Base-by-base conservation (phyloP, 1,140 invertebrate species). In the Pectinophora gossypiella region DNA sequence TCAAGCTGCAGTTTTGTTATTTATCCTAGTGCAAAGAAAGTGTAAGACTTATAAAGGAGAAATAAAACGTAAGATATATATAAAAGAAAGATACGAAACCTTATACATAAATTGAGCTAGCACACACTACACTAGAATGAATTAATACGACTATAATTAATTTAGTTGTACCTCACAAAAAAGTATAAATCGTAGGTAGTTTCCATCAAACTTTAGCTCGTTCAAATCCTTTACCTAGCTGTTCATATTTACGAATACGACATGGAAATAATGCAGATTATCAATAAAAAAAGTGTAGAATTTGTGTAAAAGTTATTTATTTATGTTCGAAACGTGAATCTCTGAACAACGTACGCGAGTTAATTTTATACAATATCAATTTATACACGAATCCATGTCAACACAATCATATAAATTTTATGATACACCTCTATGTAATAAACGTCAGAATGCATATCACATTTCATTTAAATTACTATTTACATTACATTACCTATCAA, bases 261-360 rank as follows among this genome's bases (percentile, higher is more conserved):
- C n/a, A n/a, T n/a, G n/a, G n/a, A n/a, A n/a, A n/a, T n/a, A n/a
- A n/a, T n/a, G n/a, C n/a, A 3, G 36, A 2, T 15, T 40, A 7
- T 16, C 19, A 40, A 49, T 40, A 48, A 44, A 55, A 55, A n/a
- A 27, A 23, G 48, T 59, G 62, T 52, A 56, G 45, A 46, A 56
- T 38, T 66, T 76, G 68, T 84, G 76, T 80, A 86, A 86, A 86
- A 85, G 69, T 84, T 80, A 81, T 86, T 85, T 83, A 80, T 80
- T 84, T 67, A 75, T 76, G 76, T 81, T 74, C 73, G 77, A 77
- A 81, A 83, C 69, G 69, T 80, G 72, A 83, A 80, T 81, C 64
- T 85, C 65, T 75, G 83, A 83, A 85, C 81, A 86, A 82, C 73
- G 64, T 75, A 81, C 66, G 78, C 71, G 72, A 73, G 65, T 82